Conservation (phyloP, 2,797 vertebrate species). For the Sternotherus odoratus region DNA sequence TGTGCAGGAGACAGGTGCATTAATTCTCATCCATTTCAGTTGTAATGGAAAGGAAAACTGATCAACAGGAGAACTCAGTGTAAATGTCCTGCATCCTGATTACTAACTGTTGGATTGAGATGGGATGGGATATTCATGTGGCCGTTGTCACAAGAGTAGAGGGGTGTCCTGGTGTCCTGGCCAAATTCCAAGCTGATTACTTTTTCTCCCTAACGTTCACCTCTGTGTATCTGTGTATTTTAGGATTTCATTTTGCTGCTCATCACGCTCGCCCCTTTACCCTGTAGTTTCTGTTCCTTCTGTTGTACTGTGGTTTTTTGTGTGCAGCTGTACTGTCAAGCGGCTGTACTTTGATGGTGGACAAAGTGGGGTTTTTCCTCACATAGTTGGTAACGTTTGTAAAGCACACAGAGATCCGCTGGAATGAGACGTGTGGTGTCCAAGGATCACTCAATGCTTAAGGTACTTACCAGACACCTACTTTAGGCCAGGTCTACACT, state of each 20-base stretch:
- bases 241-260: background rate
- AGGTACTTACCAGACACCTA: background rate
- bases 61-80: background rate
- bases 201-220: background rate
- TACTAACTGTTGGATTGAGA: background rate
- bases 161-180: accelerated
- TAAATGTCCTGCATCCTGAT: background rate
- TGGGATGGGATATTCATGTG: background rate
- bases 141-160: accelerated
- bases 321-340: background rate
- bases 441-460: background rate
- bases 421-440: background rate
- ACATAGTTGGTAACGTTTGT: background rate
- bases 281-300: background rate
- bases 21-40: background rate
- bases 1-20: background rate
- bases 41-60: background rate
- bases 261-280: background rate
- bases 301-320: background rate
- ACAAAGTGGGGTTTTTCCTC: background rate
- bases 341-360: background rate
- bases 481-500: background rate
- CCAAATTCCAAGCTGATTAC: background rate
- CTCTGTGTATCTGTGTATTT: background rate
- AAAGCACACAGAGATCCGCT: background rate